Base-by-base conservation (phyloP, 2,888 invertebrate species). In the Macaria liturata region DNA sequence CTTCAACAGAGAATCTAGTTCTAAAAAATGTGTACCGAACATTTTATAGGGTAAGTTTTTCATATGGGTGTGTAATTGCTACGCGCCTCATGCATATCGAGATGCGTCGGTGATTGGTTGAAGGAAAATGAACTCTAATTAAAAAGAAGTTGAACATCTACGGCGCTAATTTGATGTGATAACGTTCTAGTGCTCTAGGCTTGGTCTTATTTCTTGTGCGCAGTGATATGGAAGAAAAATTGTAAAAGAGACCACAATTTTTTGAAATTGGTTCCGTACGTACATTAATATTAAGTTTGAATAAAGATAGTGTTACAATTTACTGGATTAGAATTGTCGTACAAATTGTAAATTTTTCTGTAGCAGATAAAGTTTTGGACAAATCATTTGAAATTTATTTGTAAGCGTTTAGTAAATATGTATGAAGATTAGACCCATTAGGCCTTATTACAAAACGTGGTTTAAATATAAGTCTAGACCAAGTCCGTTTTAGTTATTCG, bases 21-120 rank as follows among this genome's bases (percentile, higher is more conserved):
- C 68, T 68, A 85, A 86, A 84, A 88, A 84, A 74, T 66, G 50
- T 69, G 72, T 72, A 74, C 69, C 77, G 73, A 73, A 72, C 49
- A 75, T 68, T 82, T 84, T 80, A 81, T 83, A 76, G 78, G 70
- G 71, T 79, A 59, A 75, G 76, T 80, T 87, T 88, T 88, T 88
- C 50, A 70, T 68, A 69, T 45, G 32, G 65, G 63, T 67, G 72
- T 32, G 54, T 75, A 74, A 76, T 74, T 61, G 59, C 78, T 66
- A 74, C 73, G 71, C 74, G 73, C 75, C 74, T 67, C 69, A 60
- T 54, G 86, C 87, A 74, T 88, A 84, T 84, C 77, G 54, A 83
- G 83, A 74, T 65, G 68, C 66, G 73, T 68, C 67, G 63, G 74
- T 76, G 80, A 81, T 80, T 80, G 75, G 75, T 70, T 63, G 69